Evolutionary conservation across 2,888 invertebrate species (phyloP), one percentile per base, ranked within the genome.

Genomic region (Hyposoter didymator): DNA sequence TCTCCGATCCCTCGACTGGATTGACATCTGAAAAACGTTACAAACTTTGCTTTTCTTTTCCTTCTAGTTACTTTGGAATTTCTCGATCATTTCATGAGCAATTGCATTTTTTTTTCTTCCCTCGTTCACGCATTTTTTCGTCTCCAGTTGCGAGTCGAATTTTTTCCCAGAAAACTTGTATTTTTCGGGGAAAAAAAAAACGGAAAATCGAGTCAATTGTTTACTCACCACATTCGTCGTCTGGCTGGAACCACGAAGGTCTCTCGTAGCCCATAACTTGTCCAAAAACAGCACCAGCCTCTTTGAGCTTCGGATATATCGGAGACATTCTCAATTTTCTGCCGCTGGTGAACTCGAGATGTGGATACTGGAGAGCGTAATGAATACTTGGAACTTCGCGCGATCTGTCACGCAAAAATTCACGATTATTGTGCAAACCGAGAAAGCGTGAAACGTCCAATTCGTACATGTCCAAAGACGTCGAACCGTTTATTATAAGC

Each of bases 231-330:
- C 93, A 91, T 80, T 94, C 94, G 76, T 94, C 94, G 17, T 94
- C 93, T 39, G 94, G 94, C 90, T 98, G 97, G 92, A 99, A 99
- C 96, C 98, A 99, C 49, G 97, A 96, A 0, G 99, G 99, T 86
- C 99, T 95, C 94, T 99, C 99, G 93, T 99, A 99, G 0, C 99
- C 99, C 98, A 99, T 99, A 43, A 98, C 98, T 94, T 99, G 99
- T 0, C 98, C 98, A 93, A 99, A 99, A 7, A 98, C 97, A 0
- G 98, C 99, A 0, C 99, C 99, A 12, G 97, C 97, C 92, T 98
- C 98, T 87, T 97, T 96, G 19, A 99, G 94, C 84, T 98, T 97
- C 0, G 99, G 98, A 94, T 98, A 99, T 87, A 99, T 97, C 0
- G 99, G 99, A 0, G 99, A 99, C 96, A 98, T 97, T 75, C 99